Conservation (phyloP, 2,113 vertebrate genomes). For the Melanerpes formicivorus region DNA sequence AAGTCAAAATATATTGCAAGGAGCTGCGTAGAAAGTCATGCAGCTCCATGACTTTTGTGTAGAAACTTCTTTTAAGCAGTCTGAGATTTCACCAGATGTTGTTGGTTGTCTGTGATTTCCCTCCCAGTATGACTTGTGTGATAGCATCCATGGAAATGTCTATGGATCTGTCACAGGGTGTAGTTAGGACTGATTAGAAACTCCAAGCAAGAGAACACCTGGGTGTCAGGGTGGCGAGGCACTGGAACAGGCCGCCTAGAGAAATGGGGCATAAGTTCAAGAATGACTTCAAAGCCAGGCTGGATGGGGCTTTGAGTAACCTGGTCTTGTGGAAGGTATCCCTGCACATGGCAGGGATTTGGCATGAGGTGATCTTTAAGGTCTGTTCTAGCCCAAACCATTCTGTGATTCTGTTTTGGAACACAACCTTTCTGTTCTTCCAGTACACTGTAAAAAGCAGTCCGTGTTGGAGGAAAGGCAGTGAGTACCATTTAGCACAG, state of each 20-base stretch:
- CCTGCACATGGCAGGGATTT: too few species aligned
- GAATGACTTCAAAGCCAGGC: too few species aligned
- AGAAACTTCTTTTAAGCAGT: neutral
- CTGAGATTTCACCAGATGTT: neutral
- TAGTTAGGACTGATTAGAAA: neutral
- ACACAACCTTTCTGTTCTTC: neutral
- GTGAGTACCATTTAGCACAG: neutral
- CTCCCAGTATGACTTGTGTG: neutral
- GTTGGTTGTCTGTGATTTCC: neutral
- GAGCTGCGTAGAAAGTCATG: neutral
- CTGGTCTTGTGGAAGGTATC: too few species aligned
- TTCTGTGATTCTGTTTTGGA: neutral
- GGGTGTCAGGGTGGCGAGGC: too few species aligned
- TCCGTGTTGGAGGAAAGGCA: neutral
- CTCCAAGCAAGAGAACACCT: neutral
- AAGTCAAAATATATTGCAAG: neutral
- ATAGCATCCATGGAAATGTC: too few species aligned
- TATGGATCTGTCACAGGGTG: too few species aligned
- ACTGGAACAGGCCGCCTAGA: too few species aligned
- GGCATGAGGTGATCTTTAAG: too few species aligned
- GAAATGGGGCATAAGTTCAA: too few species aligned
- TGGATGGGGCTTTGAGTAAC: too few species aligned
- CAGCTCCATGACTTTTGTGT: neutral
- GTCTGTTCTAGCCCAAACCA: too few species aligned
- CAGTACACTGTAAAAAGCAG: neutral